Conservation (phyloP, 2,797 vertebrate species). For the Catamblyrhynchus diadema region DNA sequence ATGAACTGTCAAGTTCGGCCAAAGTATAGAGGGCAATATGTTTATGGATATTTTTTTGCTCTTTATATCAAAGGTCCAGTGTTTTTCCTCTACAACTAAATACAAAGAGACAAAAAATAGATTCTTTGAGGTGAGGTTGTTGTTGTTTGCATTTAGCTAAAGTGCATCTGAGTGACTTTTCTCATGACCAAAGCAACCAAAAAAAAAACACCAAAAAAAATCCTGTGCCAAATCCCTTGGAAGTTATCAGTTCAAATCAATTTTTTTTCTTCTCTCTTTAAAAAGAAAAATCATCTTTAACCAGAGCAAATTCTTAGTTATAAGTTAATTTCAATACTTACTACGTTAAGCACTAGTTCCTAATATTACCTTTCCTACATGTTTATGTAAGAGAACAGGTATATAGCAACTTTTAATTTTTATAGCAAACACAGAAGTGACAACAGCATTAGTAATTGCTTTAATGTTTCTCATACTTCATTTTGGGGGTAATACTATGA, state of each 20-base stretch:
- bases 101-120: neutral
- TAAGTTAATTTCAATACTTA: neutral
- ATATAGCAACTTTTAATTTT: neutral
- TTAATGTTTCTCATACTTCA: neutral
- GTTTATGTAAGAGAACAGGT: neutral
- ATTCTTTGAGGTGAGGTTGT: neutral
- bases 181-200: neutral
- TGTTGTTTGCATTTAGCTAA: constrained; percentile 13
- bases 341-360: neutral
- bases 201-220: fast-evolving
- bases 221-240: neutral
- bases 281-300: neutral
- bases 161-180: neutral
- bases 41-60: neutral
- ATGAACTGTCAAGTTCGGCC: neutral
- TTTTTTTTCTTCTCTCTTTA: neutral
- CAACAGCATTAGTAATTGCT: neutral
- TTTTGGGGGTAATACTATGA: neutral
- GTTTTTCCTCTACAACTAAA: neutral
- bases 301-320: neutral
- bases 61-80: neutral
- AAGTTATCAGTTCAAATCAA: neutral
- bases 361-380: neutral
- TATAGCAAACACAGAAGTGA: neutral
- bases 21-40: neutral